Evolutionary conservation across 1,140 invertebrate species (phyloP).

Genomic region (Hylaeus volcanicus): DNA sequence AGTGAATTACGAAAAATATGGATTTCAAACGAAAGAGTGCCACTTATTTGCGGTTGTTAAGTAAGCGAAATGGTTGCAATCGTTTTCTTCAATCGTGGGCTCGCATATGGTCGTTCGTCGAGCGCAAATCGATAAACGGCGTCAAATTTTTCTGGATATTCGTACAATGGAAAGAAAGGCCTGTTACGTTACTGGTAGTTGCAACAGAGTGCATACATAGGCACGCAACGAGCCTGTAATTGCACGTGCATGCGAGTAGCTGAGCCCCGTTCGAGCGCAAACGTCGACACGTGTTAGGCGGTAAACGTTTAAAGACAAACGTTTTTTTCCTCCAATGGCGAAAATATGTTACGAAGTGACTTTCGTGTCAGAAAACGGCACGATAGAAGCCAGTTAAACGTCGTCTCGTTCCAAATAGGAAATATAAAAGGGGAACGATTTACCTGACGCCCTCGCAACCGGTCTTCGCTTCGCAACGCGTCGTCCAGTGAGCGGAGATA

Average conservation of each 20-base stretch:
- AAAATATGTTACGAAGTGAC: neutral
- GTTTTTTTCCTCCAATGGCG: no score
- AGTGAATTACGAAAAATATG: neutral
- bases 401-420: neutral
- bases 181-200: conserved; percentile 45
- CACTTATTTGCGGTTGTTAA: neutral
- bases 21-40: neutral
- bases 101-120: conserved; percentile 21
- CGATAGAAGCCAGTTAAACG: neutral
- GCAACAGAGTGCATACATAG: conserved; percentile 30
- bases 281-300: no score
- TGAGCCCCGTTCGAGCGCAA: conserved; percentile 3
- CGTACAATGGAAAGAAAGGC: conserved; percentile 79
- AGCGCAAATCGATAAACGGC: conserved; percentile 41
- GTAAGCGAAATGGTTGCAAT: no score
- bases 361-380: neutral
- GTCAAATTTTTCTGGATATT: conserved; percentile 34
- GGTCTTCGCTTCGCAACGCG: conserved; percentile 28
- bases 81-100: neutral
- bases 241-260: conserved; percentile 24
- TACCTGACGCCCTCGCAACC: conserved; percentile 23
- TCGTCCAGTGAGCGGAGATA: neutral
- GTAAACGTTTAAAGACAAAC: neutral
- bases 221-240: conserved; percentile 8
- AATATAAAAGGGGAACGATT: conserved; percentile 20